These are phyloP conservation scores for Halcyon malimbica DNA, from an alignment of 2,113 vertebrate species.

Conservation along the genomic window DNA sequence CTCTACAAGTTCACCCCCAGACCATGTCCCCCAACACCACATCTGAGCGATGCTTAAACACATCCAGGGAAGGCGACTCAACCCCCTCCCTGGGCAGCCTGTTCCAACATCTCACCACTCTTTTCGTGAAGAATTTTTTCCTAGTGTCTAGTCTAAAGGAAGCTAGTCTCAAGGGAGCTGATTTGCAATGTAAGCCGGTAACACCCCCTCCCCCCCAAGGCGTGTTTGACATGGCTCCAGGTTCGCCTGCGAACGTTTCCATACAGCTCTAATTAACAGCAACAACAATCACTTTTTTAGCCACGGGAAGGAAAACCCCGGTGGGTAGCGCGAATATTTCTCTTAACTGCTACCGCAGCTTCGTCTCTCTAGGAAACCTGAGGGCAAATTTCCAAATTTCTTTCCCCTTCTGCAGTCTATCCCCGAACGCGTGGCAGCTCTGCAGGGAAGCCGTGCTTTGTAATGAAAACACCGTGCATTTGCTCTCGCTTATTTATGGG, in stretches of 20 bases:
- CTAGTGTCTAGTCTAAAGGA: no score
- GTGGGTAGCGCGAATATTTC: background rate
- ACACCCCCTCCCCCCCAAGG: background rate
- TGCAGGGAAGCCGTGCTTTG: background rate
- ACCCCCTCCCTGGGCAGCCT: no score
- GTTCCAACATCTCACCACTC: no score
- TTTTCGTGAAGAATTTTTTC: no score
- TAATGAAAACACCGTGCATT: background rate
- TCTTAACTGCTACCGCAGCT: background rate
- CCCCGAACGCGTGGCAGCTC: background rate
- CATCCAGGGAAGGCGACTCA: no score
- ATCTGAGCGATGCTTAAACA: no score
- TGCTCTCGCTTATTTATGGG: background rate
- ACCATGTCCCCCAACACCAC: no score
- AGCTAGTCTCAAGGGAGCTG: background rate
- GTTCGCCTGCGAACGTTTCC: background rate
- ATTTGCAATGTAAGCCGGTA: background rate
- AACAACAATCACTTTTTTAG: background rate
- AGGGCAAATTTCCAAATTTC: slow-evolving; percentile 8
- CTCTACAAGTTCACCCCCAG: no score
- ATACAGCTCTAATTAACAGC: background rate
- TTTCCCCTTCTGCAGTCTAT: background rate
- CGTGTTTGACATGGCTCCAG: background rate
- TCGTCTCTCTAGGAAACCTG: background rate
- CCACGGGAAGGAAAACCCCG: background rate